Evolutionary conservation across 2,888 invertebrate species (phyloP).

Genomic region (Crematogaster levior): DNA sequence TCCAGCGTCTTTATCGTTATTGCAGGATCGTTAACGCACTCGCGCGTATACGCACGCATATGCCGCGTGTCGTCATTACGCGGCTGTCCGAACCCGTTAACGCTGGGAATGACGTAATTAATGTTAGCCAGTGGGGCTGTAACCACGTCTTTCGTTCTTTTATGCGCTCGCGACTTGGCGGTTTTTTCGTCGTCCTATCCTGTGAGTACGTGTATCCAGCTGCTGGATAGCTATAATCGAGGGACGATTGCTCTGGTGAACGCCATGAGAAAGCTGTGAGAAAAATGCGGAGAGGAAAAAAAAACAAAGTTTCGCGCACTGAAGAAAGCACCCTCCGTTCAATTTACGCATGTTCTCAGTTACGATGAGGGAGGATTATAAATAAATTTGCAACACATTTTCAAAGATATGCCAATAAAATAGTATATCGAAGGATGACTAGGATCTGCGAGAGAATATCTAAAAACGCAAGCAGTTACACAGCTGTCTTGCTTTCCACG

Average conservation of each 20-base stretch:
- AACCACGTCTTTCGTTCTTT: conserved; percentile 43
- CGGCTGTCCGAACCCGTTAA: conserved; percentile 55
- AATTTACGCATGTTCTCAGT: neutral
- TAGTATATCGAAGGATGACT: neutral
- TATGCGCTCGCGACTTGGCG: conserved; percentile 28
- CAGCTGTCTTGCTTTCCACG: neutral
- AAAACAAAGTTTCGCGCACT: neutral
- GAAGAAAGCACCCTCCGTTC: neutral
- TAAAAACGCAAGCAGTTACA: neutral
- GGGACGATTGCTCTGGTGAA: conserved; percentile 20
- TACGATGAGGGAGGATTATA: neutral
- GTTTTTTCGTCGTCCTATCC: conserved; percentile 34
- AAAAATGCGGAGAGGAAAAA: neutral
- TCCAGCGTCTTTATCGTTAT: conserved; percentile 65
- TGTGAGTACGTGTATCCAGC: neutral
- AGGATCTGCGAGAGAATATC: neutral
- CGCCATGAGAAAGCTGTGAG: conserved; percentile 7
- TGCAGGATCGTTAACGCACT: conserved; percentile 67
- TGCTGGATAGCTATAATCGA: neutral
- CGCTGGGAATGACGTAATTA: conserved; percentile 58
- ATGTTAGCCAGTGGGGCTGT: conserved; percentile 39
- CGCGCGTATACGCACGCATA: conserved; percentile 11
- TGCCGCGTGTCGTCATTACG: conserved; percentile 55
- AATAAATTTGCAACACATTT: neutral
- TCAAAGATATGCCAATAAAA: neutral